Base-by-base conservation (phyloP, 1,140 invertebrate species). In the Anoplolepis gracilipes region DNA sequence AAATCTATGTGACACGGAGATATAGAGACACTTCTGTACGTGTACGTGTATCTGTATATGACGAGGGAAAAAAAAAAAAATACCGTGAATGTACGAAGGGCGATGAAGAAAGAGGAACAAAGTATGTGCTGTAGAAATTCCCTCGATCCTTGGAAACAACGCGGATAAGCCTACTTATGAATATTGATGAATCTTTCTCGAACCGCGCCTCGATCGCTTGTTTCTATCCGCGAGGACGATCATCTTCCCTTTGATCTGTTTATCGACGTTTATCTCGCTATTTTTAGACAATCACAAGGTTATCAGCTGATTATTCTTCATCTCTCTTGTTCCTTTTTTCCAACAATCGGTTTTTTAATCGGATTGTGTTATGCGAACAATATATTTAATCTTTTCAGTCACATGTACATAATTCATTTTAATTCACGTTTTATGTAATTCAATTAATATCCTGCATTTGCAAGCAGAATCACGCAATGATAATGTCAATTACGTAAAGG, bases 131-230 rank as follows among this genome's bases (percentile, higher is more conserved):
- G 87, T 91, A 86, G 90, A 91, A 90, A 88, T 89, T 90, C 86
- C 69, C 57, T 78, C 78, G 90, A 94, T 94, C 93, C 93, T 94
- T 93, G 93, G 93, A 93, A 92, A 92, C 85, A 85, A 91, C 85
- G 86, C 88, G 87, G 91, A 92, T 92, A 93, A 88, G 90, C 91
- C 90, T 92, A 90, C 93, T 91, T 94, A 42, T 95, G 94, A 94
- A 95, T 95, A 94, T 94, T 94, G 93, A 94, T 95, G 93, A 92
- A 94, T 91, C 91, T 94, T 94, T 93, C 92, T 79, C 88, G 70
- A 64, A 33, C 88, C 88, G 88, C 88, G 46, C 88, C 88, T 85
- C 81, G 36, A 81, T 81, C 88, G n/a, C 64, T 87, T 55, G n/a
- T 82, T 77, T 77, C 62, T 62, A 76, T 30, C 76, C 88, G 11